These are phyloP conservation scores for Danaus plexippus DNA, from an alignment of 1,140 invertebrate species.

Conservation along the genomic window DNA sequence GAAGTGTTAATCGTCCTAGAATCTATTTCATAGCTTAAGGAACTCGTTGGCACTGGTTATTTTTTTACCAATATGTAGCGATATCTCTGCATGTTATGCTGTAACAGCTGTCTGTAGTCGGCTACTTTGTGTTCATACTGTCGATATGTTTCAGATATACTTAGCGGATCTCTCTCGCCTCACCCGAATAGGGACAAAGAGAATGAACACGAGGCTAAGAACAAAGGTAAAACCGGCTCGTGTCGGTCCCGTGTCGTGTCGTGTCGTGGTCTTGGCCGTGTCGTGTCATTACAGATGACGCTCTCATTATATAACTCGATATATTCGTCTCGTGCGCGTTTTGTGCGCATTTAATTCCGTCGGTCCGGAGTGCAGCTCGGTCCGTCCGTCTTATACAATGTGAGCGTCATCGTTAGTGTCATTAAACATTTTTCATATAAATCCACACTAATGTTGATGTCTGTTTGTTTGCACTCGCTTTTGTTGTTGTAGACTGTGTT, in stretches of 20 bases:
- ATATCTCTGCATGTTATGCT: not conserved
- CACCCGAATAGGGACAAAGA: constrained; percentile 81
- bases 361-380: too few relatives aligned
- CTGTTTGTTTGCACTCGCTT: too few relatives aligned
- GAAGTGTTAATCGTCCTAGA: constrained; percentile 6
- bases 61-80: not conserved
- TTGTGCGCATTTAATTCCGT: too few relatives aligned
- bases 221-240: constrained; percentile 77
- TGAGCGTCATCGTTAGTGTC: too few relatives aligned
- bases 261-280: constrained; percentile 20
- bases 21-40: not conserved
- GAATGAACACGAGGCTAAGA: constrained; percentile 85
- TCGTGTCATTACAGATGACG: not conserved
- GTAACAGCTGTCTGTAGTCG: not conserved
- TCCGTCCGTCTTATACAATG: too few relatives aligned
- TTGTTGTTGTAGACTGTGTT: constrained; percentile 64
- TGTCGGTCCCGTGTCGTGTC: constrained; percentile 43
- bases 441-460: too few relatives aligned
- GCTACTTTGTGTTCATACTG: constrained; percentile 17
- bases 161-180: constrained; percentile 83
- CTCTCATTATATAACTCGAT: too few relatives aligned
- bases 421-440: too few relatives aligned
- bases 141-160: constrained; percentile 80
- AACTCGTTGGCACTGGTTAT: constrained; percentile 2
- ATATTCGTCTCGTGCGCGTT: too few relatives aligned